A percentile compares a stretch with the other conserved stretches of the same genome.
Conservation (phyloP, 2,888 invertebrate genomes). For the Hypomecis punctinalis region DNA sequence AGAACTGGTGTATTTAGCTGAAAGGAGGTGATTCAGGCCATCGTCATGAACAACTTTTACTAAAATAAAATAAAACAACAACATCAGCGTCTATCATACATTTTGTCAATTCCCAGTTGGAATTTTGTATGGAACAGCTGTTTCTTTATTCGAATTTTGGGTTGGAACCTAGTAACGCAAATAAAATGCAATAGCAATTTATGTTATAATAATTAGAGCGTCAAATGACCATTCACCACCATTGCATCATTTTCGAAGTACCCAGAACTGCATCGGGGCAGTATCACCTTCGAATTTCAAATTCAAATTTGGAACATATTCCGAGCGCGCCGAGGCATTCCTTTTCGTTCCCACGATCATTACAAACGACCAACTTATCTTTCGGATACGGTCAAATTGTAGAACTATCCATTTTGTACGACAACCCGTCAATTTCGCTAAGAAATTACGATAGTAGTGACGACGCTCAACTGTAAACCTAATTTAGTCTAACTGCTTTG, state of each 20-base stretch:
- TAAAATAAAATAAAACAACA: no score
- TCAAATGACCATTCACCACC: background rate
- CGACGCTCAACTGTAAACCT: background rate
- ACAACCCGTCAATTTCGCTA: background rate
- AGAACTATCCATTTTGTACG: background rate
- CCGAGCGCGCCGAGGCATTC: slow-evolving; percentile 43
- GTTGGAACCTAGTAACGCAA: no score
- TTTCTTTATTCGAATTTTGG: no score
- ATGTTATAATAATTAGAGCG: background rate
- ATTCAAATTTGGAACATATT: slow-evolving; percentile 58
- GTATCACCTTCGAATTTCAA: slow-evolving; percentile 42
- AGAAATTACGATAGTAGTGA: background rate
- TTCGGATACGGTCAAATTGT: background rate
- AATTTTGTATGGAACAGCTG: no score
- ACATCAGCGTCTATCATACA: no score
- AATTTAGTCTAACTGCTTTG: slow-evolving; percentile 28
- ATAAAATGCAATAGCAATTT: background rate
- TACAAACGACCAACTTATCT: slow-evolving; percentile 34
- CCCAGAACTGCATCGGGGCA: slow-evolving; percentile 13
- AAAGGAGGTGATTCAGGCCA: no score
- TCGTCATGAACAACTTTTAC: no score
- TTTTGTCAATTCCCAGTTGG: no score
- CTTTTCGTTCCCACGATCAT: slow-evolving; percentile 58
- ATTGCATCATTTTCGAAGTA: background rate
- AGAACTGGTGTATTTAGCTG: no score